phyloP scores from a whole-genome alignment of 2,797 vertebrate genomes.

The Galaxias olidus region DNA sequence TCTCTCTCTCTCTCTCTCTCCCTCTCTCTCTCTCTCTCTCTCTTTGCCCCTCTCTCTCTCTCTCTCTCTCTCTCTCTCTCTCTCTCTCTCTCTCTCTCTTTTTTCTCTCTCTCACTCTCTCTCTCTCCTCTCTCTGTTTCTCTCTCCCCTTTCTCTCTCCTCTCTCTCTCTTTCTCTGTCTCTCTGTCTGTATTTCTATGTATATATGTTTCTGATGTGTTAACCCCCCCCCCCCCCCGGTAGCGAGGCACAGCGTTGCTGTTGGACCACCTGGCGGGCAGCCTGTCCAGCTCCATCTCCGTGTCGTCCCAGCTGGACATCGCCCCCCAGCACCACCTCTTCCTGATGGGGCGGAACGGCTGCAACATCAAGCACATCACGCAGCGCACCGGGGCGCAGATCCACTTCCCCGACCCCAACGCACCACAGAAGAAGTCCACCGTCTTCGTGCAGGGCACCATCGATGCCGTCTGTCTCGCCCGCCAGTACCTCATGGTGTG shows the following conservation, averaged over 20 bases:
- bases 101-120: background rate
- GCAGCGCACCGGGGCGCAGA: slow-evolving; percentile 96
- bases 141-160: background rate
- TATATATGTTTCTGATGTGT: too few species aligned
- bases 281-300: slow-evolving; percentile 89
- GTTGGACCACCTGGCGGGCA: slow-evolving; percentile 92
- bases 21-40: background rate
- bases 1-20: too few species aligned
- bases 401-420: slow-evolving; percentile 97
- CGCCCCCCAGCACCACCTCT: slow-evolving; percentile 96
- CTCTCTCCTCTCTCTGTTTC: background rate
- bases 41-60: background rate
- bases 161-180: background rate
- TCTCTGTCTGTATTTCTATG: too few species aligned
- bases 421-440: slow-evolving; percentile 95
- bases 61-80: background rate
- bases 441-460: slow-evolving; percentile 98
- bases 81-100: too few species aligned
- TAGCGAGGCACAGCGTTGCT: slow-evolving; percentile 93
- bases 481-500: slow-evolving; percentile 98
- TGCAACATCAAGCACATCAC: slow-evolving; percentile 98
- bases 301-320: slow-evolving; percentile 97
- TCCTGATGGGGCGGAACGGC: slow-evolving; percentile 96
- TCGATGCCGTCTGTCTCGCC: slow-evolving; percentile 95
- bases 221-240: slow-evolving; percentile 2